A percentile compares a stretch with the other conserved stretches of the same genome.
phyloP scores from a whole-genome alignment of 2,888 invertebrate species.

The Entomobrya proxima region DNA sequence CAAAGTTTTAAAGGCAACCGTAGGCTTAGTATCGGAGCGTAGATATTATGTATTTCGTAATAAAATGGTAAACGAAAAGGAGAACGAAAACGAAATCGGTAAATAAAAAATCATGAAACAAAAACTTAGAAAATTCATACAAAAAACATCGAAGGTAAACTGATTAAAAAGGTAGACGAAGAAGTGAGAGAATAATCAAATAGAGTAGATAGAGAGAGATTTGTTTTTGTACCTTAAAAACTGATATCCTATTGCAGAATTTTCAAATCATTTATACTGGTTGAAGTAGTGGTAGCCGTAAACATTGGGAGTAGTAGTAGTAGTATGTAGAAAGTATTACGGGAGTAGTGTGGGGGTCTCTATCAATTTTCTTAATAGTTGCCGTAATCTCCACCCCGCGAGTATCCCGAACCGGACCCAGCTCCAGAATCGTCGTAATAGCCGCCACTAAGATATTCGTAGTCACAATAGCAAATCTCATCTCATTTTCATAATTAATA shows the following conservation, averaged over 20 bases:
- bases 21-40: slow-evolving; percentile 74
- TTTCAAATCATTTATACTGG: slow-evolving; percentile 69
- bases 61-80: slow-evolving; percentile 61
- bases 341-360: slow-evolving; percentile 52
- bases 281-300: slow-evolving; percentile 69
- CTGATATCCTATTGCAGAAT: slow-evolving; percentile 70
- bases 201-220: slow-evolving; percentile 60
- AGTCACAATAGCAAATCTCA: slow-evolving; percentile 68
- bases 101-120: slow-evolving; percentile 57
- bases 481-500: slow-evolving; percentile 47
- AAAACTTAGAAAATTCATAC: slow-evolving; percentile 48
- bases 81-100: slow-evolving; percentile 52
- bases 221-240: slow-evolving; percentile 69
- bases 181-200: slow-evolving; percentile 68
- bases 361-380: slow-evolving; percentile 68
- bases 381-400: slow-evolving; percentile 73
- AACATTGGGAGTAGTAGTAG: slow-evolving; percentile 54
- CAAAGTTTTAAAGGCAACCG: slow-evolving; percentile 59
- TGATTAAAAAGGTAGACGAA: slow-evolving; percentile 66
- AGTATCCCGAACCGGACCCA: slow-evolving; percentile 70
- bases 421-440: slow-evolving; percentile 70
- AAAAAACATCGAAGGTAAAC: slow-evolving; percentile 63
- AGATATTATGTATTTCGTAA: slow-evolving; percentile 60
- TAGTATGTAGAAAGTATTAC: slow-evolving; percentile 63
- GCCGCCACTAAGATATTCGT: slow-evolving; percentile 72